Evolutionary conservation across 1,140 invertebrate species (phyloP), one percentile per base, ranked within the genome.

Genomic region (Drosophila azteca): DNA sequence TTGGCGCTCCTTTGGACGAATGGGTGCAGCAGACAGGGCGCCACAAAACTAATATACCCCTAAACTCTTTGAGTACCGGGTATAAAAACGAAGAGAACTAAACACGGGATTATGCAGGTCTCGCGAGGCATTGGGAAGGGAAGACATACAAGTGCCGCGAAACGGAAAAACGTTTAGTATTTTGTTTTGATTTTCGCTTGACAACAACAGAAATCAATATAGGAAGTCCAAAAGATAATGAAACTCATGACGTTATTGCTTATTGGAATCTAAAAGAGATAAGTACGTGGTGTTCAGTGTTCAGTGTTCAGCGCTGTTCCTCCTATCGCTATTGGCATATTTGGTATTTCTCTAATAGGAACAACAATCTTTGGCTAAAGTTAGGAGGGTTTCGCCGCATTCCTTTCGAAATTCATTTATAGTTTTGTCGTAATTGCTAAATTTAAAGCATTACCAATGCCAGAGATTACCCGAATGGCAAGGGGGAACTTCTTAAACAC

Each of bases 151-250:
- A 63, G 15, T 76, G 72, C 61, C 57, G 51, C 60, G 26, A 17
- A 2, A 35, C 31, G 11, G 2, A 13, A 39, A 70, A 71, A 71
- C 82, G 72, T 84, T 79, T 71, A 67, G 82, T 49, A 70, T 77
- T 68, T 77, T 83, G 72, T 84, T 84, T 84, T 79, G 76, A 76
- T 68, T 83, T 54, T 41, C 15, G 39, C 57, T 45, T 66, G 63
- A 64, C 62, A 65, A 49, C 31, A 64, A 31, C 20, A 6, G 39
- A 72, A 72, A 72, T 72, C 69, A 72, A 72, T 72, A 61, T 41
- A 20, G 46, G 54, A 35, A 13, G 53, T 17, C n/a, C 48, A 52
- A 66, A 9, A 49, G 46, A 11, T 20, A 22, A 22, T 39, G 35
- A 4, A 39, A 39, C 35, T 11, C 35, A 39, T 39, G 35, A 39